Evolutionary conservation across 2,797 vertebrate genomes (phyloP).

Genomic region (Astyanax mexicanus): DNA sequence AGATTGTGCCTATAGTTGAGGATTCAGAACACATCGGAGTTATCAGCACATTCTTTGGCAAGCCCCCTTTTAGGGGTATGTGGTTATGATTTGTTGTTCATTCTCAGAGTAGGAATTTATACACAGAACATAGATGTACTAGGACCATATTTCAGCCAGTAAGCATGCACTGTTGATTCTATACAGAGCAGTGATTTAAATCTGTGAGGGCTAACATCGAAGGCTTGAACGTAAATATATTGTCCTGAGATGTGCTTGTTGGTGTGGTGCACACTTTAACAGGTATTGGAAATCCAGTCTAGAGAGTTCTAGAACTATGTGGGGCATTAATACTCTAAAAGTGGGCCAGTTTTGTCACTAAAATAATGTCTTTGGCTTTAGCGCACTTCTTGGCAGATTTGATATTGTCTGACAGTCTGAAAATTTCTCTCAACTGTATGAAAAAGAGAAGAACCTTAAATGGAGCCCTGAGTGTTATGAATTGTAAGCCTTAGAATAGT

Average conservation of each 20-base stretch:
- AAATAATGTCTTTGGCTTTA: not conserved
- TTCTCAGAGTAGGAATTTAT: no score
- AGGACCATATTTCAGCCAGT: not conserved
- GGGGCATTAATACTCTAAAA: not conserved
- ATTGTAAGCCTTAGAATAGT: no score
- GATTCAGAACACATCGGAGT: not conserved
- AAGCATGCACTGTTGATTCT: not conserved
- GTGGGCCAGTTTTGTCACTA: not conserved
- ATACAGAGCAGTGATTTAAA: not conserved
- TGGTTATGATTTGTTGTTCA: not conserved
- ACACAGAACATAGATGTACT: no score
- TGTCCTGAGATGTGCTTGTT: not conserved
- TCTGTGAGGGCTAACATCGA: not conserved
- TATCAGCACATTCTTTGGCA: not conserved
- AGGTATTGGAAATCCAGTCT: conserved; percentile 4
- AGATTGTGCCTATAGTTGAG: conserved; percentile 18
- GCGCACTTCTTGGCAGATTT: not conserved
- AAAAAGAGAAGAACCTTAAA: not conserved
- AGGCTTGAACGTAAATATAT: not conserved
- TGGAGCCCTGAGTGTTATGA: no score
- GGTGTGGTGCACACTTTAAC: not conserved
- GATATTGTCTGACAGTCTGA: conserved; percentile 10
- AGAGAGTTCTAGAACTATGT: not conserved
- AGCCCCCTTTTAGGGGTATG: not conserved
- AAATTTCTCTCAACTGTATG: not conserved